phyloP scores from a whole-genome alignment of 2,888 invertebrate genomes.

The Entomobrya multifasciata region DNA sequence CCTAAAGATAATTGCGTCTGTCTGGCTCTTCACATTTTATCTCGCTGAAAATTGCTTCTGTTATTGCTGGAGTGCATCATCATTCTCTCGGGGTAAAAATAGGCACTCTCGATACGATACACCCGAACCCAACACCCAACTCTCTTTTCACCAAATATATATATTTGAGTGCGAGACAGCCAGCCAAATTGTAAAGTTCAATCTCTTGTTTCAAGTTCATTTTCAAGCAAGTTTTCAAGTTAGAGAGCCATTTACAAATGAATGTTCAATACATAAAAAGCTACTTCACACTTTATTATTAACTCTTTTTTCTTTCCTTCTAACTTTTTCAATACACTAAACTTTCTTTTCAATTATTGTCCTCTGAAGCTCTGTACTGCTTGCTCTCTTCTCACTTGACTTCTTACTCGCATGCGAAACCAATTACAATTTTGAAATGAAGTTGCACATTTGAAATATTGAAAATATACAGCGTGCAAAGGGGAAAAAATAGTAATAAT shows the following conservation, averaged over 20 bases:
- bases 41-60: not conserved
- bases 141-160: not conserved
- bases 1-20: not conserved
- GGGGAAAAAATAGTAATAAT: not conserved
- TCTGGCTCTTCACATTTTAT: too few species aligned
- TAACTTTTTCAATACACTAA: too few species aligned
- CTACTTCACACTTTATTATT: not conserved
- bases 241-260: not conserved
- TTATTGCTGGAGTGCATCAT: constrained; percentile 9
- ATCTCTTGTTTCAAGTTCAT: constrained; percentile 60
- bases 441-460: too few species aligned
- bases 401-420: not conserved
- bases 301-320: too few species aligned
- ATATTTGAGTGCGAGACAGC: not conserved
- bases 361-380: too few species aligned
- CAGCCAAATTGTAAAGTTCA: constrained; percentile 48
- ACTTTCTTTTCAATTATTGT: too few species aligned
- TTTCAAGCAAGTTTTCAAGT: not conserved
- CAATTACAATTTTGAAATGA: constrained; percentile 9
- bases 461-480: too few species aligned
- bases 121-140: not conserved
- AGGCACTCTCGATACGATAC: not conserved
- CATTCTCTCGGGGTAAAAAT: constrained; percentile 4
- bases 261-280: not conserved
- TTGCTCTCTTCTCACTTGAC: not conserved